Conservation (phyloP, 2,113 vertebrate genomes). For the Leptobrachium leishanense region DNA sequence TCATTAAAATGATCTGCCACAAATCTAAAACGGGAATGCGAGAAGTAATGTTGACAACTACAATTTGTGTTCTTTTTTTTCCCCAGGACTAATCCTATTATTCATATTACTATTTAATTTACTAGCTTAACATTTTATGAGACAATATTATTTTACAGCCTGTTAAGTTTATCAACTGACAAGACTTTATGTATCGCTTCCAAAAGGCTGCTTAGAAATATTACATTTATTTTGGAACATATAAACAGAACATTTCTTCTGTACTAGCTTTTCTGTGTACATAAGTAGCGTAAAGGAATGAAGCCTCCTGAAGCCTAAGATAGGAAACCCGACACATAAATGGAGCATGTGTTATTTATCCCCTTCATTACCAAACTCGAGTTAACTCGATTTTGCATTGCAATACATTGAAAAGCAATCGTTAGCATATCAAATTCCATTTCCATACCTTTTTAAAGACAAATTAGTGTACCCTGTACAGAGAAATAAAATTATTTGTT, state of each 20-base stretch:
- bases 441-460: no score
- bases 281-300: neutral
- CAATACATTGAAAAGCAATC: no score
- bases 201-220: conserved; percentile 55
- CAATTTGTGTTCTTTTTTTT: conserved; percentile 55
- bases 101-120: conserved; percentile 63
- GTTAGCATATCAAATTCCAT: no score
- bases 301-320: no score
- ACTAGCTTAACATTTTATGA: conserved; percentile 63
- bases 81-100: conserved; percentile 58
- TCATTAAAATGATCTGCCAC: conserved; percentile 63
- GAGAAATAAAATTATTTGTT: no score
- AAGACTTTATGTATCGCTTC: conserved; percentile 60
- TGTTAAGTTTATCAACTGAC: conserved; percentile 63
- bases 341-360: no score
- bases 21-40: conserved; percentile 57
- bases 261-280: conserved; percentile 36
- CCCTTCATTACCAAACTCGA: no score
- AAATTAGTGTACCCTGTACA: no score
- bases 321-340: no score
- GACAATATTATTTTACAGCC: conserved; percentile 65
- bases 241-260: conserved; percentile 58
- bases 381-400: no score
- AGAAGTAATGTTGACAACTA: conserved; percentile 48
- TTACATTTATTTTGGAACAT: conserved; percentile 51